phyloP scores from a whole-genome alignment of 2,113 vertebrate genomes.

The Coryphaenoides rupestris region DNA sequence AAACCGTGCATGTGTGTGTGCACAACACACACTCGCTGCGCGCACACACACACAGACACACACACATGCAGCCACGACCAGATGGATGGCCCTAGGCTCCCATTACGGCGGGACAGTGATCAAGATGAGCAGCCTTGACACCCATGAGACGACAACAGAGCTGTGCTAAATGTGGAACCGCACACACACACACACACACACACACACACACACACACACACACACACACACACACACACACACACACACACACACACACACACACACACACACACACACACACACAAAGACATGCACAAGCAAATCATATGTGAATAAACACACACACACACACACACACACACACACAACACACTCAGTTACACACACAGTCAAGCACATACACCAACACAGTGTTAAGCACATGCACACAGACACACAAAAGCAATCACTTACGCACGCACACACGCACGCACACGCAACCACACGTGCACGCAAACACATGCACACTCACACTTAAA shows the following conservation, averaged over 20 bases:
- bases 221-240: neutral
- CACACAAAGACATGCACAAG: too few relatives aligned
- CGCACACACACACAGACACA: neutral
- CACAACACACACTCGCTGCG: slow-evolving; percentile 20
- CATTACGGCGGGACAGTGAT: slow-evolving; percentile 58
- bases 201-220: too few relatives aligned
- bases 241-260: slow-evolving; percentile 23
- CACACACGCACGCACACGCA: too few relatives aligned
- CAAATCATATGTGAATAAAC: too few relatives aligned
- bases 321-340: slow-evolving; percentile 18
- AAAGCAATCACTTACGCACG: too few relatives aligned
- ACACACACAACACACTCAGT: slow-evolving; percentile 11
- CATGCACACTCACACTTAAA: slow-evolving; percentile 21
- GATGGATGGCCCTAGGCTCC: slow-evolving; percentile 53
- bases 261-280: slow-evolving; percentile 11
- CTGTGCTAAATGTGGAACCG: neutral
- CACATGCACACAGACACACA: neutral
- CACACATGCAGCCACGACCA: slow-evolving; percentile 25
- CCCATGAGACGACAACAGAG: slow-evolving; percentile 18
- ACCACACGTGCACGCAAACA: too few relatives aligned
- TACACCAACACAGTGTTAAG: neutral
- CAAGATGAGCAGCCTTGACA: slow-evolving; percentile 45
- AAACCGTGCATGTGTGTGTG: neutral
- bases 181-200: slow-evolving; percentile 14
- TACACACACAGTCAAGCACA: slow-evolving; percentile 23